Evolutionary conservation across 2,888 invertebrate genomes (phyloP).

Genomic region (Xestia rhomboidea): DNA sequence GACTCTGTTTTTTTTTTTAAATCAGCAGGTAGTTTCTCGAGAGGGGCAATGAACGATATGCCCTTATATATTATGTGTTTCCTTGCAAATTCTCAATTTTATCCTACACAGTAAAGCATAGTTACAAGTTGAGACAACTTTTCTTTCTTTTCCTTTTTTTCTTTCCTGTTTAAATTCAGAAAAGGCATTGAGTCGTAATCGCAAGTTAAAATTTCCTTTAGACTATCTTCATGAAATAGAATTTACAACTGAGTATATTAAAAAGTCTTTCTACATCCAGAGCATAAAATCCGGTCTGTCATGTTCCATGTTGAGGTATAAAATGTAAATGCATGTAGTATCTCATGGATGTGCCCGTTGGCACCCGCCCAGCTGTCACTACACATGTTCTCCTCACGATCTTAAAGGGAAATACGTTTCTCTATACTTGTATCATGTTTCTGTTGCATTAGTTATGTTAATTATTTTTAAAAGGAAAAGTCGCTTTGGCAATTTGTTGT

Average conservation of each 20-base stretch:
- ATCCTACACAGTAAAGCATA: neutral
- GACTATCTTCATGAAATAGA: neutral
- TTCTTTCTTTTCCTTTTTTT: neutral
- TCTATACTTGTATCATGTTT: neutral
- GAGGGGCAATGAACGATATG: no score
- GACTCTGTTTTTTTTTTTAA: no score
- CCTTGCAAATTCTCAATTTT: no score
- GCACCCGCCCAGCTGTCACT: constrained; percentile 33
- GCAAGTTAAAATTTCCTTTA: neutral
- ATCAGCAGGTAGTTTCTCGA: no score
- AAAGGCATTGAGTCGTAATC: no score
- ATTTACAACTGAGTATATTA: neutral
- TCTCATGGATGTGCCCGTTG: constrained; percentile 8
- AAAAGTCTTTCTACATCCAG: neutral
- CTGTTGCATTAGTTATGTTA: neutral
- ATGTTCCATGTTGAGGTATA: neutral
- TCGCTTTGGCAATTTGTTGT: neutral
- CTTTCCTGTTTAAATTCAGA: neutral
- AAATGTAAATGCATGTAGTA: constrained; percentile 9
- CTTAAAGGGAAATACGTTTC: constrained; percentile 21
- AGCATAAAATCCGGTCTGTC: neutral
- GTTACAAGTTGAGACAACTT: neutral
- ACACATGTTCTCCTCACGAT: constrained; percentile 2
- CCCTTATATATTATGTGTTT: no score
- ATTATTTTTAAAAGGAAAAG: neutral